Percentiles rank a stretch among this genome's conserved stretches.
Evolutionary conservation across 2,797 vertebrate species (phyloP).

Genomic region (Anabacerthia variegaticeps): DNA sequence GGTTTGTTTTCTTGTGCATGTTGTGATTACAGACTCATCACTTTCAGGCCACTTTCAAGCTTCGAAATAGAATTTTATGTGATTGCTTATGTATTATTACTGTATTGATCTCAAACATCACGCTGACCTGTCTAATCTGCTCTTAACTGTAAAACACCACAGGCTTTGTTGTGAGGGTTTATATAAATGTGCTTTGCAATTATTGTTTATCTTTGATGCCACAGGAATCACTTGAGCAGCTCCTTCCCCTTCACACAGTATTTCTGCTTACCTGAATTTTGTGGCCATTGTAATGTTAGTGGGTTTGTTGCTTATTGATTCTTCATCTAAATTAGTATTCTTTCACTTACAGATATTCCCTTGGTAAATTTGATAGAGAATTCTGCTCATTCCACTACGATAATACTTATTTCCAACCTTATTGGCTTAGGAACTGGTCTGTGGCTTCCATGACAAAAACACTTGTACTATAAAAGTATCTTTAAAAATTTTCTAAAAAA

Average conservation of each 20-base stretch:
- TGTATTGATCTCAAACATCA: constrained; percentile 3
- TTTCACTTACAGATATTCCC: neutral
- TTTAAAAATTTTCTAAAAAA: neutral
- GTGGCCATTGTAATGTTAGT: neutral
- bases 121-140: neutral
- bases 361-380: neutral
- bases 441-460: neutral
- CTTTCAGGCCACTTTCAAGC: neutral
- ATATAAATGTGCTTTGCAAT: neutral
- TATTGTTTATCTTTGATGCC: neutral
- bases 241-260: neutral
- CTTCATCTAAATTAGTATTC: neutral
- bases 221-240: neutral
- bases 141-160: neutral
- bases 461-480: neutral
- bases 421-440: neutral
- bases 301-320: neutral
- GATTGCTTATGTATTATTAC: neutral
- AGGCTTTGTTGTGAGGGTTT: neutral
- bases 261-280: neutral
- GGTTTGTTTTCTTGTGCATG: neutral
- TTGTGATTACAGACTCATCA: neutral
- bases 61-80: neutral
- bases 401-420: neutral
- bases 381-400: neutral